A percentile compares a stretch with the other conserved stretches of the same genome.
Evolutionary conservation across 2,113 vertebrate genomes (phyloP).

Genomic region (Corythoichthys haematopterus): DNA sequence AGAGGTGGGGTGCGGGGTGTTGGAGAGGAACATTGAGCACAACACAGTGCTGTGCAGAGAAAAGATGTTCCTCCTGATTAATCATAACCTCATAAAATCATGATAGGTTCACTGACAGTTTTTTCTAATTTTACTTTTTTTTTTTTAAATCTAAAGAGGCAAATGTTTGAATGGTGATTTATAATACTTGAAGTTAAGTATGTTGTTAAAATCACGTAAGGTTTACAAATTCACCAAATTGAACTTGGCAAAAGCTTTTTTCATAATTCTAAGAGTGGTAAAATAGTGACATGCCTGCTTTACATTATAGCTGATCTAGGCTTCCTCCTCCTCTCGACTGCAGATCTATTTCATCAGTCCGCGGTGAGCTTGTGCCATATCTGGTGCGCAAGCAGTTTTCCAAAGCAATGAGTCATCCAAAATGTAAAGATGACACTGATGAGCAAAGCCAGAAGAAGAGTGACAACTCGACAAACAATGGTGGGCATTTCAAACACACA

Average conservation of each 20-base stretch:
- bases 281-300: not conserved
- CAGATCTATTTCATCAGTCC: constrained; percentile 90
- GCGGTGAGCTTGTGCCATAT: constrained; percentile 90
- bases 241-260: no score
- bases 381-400: constrained; percentile 94
- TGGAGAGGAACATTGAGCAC: constrained; percentile 28
- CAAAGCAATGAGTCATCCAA: constrained; percentile 67
- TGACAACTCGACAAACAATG: constrained; percentile 58
- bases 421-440: constrained; percentile 74
- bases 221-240: no score
- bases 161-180: no score
- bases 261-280: not conserved
- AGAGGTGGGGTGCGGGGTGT: constrained; percentile 36
- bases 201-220: no score
- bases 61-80: constrained; percentile 53
- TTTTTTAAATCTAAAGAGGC: not conserved
- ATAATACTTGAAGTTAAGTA: no score
- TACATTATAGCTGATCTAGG: not conserved
- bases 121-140: not conserved
- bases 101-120: not conserved
- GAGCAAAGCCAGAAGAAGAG: constrained; percentile 80
- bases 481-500: constrained; percentile 25
- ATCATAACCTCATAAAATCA: constrained; percentile 53
- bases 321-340: constrained; percentile 9
- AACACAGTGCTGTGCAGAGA: constrained; percentile 20